A percentile compares a stretch with the other conserved stretches of the same genome.
These are phyloP conservation scores for Tapera naevia DNA, from an alignment of 2,797 vertebrate genomes.

Conservation along the genomic window DNA sequence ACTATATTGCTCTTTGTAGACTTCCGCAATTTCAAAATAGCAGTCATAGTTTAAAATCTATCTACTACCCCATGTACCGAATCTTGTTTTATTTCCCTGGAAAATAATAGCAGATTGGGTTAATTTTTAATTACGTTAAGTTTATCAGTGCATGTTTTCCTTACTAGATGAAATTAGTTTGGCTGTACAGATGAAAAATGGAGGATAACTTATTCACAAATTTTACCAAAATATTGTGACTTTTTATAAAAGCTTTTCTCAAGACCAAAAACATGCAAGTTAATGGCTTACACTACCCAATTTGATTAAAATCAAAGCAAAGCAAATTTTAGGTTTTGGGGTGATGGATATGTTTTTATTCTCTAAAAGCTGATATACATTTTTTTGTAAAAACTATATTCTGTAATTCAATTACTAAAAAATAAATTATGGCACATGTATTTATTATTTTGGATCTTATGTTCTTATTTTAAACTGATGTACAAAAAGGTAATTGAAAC, in stretches of 20 bases:
- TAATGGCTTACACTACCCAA: not conserved
- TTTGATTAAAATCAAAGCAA: not conserved
- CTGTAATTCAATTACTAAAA: not conserved
- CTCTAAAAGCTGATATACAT: fast-evolving
- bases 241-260: not conserved
- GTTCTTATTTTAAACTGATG: not conserved
- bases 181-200: not conserved
- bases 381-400: not conserved
- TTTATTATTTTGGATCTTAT: not conserved
- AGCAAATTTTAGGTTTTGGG: not conserved
- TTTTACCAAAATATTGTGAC: no score
- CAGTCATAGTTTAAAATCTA: not conserved
- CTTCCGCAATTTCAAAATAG: not conserved
- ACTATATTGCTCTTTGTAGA: not conserved
- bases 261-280: not conserved
- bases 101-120: not conserved
- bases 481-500: not conserved
- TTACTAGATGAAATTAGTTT: not conserved
- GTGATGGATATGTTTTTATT: not conserved
- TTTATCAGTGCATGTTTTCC: not conserved
- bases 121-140: not conserved
- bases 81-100: not conserved
- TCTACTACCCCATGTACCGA: not conserved
- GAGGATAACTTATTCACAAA: no score
- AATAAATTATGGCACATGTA: not conserved